Conservation (phyloP, 2,888 invertebrate species). For the Tetropium fuscum region DNA sequence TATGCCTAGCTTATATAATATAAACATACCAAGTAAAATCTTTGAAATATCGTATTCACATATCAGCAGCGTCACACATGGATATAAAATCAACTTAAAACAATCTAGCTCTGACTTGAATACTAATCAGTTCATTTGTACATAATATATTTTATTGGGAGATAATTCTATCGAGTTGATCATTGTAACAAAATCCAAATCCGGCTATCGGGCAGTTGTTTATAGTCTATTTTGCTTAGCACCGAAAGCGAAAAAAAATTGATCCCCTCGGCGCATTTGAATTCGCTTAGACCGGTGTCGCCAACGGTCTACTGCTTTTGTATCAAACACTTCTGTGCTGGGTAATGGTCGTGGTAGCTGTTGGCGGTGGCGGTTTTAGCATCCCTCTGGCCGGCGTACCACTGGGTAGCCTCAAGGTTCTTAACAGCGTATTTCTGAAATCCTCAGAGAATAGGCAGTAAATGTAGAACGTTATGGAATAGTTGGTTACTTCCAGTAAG, state of each 20-base stretch:
- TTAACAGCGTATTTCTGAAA: slow-evolving; percentile 77
- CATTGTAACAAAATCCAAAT: slow-evolving; percentile 1
- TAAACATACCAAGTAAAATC: too few species aligned
- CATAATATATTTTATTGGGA: too few species aligned
- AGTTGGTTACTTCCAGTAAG: slow-evolving; percentile 80
- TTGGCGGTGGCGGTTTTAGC: slow-evolving; percentile 58
- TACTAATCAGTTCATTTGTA: too few species aligned
- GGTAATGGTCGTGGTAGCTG: slow-evolving; percentile 63
- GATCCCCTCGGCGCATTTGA: not conserved
- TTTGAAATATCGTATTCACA: too few species aligned
- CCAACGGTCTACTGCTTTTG: slow-evolving; percentile 43
- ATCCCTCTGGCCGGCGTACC: slow-evolving; percentile 53
- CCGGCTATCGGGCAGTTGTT: not conserved
- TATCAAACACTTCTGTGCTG: slow-evolving; percentile 63
- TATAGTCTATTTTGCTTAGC: slow-evolving; percentile 21
- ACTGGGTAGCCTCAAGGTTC: slow-evolving; percentile 74
- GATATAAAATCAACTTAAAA: too few species aligned
- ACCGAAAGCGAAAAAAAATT: slow-evolving; percentile 23
- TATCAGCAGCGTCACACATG: too few species aligned
- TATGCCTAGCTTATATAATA: too few species aligned
- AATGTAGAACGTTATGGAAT: slow-evolving; percentile 83
- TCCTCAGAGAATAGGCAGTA: slow-evolving; percentile 84
- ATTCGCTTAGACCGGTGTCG: slow-evolving; percentile 20
- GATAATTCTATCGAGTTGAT: not conserved
- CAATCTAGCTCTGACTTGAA: too few species aligned